Conservation (phyloP, 92 coral and sea anemone genomes). For the Diadumene lineata region DNA sequence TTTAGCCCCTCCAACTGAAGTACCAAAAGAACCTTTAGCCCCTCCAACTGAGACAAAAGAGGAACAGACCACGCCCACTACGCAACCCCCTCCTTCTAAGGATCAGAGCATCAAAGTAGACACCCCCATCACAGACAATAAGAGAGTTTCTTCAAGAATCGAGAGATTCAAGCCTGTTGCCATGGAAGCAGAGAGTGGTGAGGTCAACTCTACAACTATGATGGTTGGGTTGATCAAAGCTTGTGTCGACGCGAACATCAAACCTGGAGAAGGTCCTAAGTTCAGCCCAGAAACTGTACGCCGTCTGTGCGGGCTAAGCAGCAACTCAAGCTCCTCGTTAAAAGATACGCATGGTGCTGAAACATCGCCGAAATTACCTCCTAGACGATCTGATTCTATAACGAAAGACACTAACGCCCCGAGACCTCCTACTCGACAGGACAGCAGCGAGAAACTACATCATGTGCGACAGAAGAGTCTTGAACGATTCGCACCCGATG, state of each 20-base stretch:
- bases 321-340: constrained; percentile 53
- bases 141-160: constrained; percentile 40
- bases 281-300: constrained; percentile 93
- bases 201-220: constrained; percentile 44
- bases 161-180: constrained; percentile 56
- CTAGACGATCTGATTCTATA: constrained; percentile 34
- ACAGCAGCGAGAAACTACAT: constrained; percentile 57
- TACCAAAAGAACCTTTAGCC: constrained; percentile 18
- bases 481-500: constrained; percentile 50
- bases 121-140: neutral
- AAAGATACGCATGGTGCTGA: constrained; percentile 11
- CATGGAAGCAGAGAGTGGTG: constrained; percentile 43
- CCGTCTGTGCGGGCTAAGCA: constrained; percentile 74
- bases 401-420: constrained; percentile 46
- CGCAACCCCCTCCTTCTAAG: neutral
- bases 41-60: neutral
- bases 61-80: neutral
- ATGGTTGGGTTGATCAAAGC: constrained; percentile 56
- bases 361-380: constrained; percentile 53
- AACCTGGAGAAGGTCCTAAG: constrained; percentile 48
- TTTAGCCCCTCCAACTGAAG: neutral
- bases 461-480: constrained; percentile 56
- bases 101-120: neutral
- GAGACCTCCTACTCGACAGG: constrained; percentile 59
- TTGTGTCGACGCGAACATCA: constrained; percentile 59